Evolutionary conservation across 2,113 vertebrate genomes (phyloP).

Genomic region (Rhabdornis inornatus): DNA sequence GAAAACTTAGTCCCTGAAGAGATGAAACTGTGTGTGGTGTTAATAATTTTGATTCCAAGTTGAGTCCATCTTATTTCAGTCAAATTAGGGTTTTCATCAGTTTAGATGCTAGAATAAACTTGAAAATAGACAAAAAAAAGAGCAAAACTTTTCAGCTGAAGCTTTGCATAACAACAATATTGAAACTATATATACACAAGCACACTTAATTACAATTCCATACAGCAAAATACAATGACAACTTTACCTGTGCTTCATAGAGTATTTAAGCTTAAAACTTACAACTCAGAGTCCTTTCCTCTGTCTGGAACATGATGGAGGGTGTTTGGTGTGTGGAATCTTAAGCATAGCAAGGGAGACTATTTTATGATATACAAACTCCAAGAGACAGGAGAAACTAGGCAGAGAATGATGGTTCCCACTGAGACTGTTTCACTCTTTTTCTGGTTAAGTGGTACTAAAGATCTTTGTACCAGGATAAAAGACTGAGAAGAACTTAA

Average conservation of each 20-base stretch:
- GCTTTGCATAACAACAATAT: not conserved
- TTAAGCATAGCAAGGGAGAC: not conserved
- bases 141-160: not conserved
- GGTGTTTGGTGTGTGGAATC: not conserved
- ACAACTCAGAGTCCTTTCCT: not conserved
- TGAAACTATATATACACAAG: not conserved
- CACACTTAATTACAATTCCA: not conserved
- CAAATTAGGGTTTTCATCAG: not conserved
- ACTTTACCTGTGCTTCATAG: not conserved
- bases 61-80: not conserved
- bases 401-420: not conserved
- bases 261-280: not conserved
- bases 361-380: not conserved
- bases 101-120: not conserved
- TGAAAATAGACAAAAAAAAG: not conserved
- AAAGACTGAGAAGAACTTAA: not conserved
- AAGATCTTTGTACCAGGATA: not conserved
- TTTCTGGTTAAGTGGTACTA: not conserved
- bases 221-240: not conserved
- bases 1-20: not conserved
- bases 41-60: not conserved
- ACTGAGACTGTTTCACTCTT: not conserved
- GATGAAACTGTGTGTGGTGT: not conserved
- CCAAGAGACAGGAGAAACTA: not conserved
- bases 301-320: not conserved